A percentile compares a stretch with the other conserved stretches of the same genome.
phyloP scores from a whole-genome alignment of 1,140 invertebrate species.

The Panulirus ornatus region DNA sequence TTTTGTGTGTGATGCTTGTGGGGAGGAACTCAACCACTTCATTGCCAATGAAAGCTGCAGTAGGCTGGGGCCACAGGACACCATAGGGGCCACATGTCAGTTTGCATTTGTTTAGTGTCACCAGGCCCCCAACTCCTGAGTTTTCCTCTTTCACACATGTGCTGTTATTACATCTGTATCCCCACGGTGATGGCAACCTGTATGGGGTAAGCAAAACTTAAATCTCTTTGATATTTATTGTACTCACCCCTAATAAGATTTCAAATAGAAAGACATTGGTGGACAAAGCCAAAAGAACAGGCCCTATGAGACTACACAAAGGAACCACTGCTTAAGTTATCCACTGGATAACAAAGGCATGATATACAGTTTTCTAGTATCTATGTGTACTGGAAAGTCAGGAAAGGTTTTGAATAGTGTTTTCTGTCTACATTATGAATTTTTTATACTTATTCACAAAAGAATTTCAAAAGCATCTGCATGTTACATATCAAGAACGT shows the following conservation, averaged over 20 bases:
- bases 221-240: conserved; percentile 89
- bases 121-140: background rate
- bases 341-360: no score
- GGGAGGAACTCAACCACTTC: conserved; percentile 46
- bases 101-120: conserved; percentile 74
- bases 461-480: no score
- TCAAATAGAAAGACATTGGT: no score
- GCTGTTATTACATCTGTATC: conserved; percentile 24
- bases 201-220: conserved; percentile 80
- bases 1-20: background rate
- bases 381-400: no score
- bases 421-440: no score
- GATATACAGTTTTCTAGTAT: no score
- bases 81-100: conserved; percentile 78
- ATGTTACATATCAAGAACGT: no score
- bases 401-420: no score
- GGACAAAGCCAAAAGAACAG: conserved; percentile 91
- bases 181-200: conserved; percentile 59
- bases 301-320: conserved; percentile 79
- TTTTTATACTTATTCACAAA: no score
- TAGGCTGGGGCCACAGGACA: conserved; percentile 86
- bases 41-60: conserved; percentile 76
- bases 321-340: no score
- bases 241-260: conserved; percentile 91
- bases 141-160: conserved; percentile 33